Conservation (phyloP, 2,797 vertebrate species). For the Sebastolobus alascanus region DNA sequence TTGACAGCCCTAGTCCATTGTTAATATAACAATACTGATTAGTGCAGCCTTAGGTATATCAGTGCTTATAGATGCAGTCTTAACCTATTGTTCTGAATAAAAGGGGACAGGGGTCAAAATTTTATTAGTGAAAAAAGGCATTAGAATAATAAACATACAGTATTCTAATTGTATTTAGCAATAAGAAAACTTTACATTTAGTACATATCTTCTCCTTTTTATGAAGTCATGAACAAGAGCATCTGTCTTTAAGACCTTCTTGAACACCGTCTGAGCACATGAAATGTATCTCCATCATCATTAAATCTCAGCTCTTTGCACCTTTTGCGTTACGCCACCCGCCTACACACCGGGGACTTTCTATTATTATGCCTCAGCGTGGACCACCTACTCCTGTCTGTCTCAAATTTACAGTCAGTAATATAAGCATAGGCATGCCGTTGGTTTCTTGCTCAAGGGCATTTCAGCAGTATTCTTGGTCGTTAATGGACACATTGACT, state of each 20-base stretch:
- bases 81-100: neutral
- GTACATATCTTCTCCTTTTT: neutral
- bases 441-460: constrained; percentile 40
- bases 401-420: constrained; percentile 28
- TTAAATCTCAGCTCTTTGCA: constrained; percentile 35
- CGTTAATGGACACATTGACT: constrained; percentile 18
- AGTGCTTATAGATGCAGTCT: neutral
- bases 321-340: constrained; percentile 7
- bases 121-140: neutral
- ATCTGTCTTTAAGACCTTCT: constrained; percentile 22
- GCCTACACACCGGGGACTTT: constrained; percentile 26
- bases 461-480: constrained; percentile 13
- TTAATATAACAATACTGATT: neutral
- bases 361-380: constrained; percentile 36
- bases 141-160: neutral
- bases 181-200: neutral
- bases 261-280: constrained; percentile 13
- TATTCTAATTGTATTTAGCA: neutral
- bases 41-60: neutral
- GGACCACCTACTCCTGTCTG: constrained; percentile 15
- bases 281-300: constrained; percentile 32
- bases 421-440: constrained; percentile 1
- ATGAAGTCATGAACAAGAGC: constrained; percentile 13
- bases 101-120: too few species aligned
- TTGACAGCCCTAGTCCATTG: neutral